phyloP scores from a whole-genome alignment of 2,888 invertebrate species.

The Heliconius hortense region DNA sequence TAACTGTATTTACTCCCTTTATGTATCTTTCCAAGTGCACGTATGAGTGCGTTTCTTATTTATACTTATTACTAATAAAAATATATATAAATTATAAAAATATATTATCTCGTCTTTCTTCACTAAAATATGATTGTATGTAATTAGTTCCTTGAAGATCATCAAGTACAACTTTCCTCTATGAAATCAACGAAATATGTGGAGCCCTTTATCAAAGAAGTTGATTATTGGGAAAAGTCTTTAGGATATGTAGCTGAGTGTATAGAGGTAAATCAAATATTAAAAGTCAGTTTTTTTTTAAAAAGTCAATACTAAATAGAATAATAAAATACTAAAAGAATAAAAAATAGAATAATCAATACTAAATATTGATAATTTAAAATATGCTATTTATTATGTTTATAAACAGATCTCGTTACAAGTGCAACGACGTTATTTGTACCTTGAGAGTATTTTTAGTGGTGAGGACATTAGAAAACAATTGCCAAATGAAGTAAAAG shows the following conservation, averaged over 20 bases:
- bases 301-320: background rate
- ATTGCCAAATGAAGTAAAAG: constrained; percentile 87
- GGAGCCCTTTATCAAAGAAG: constrained; percentile 91
- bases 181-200: constrained; percentile 95
- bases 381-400: background rate
- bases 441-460: constrained; percentile 93
- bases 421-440: constrained; percentile 93
- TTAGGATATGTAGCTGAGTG: constrained; percentile 91
- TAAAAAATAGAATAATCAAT: background rate
- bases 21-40: no score
- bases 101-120: no score
- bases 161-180: constrained; percentile 90
- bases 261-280: constrained; percentile 82
- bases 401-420: constrained; percentile 81
- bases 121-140: background rate
- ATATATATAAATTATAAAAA: no score
- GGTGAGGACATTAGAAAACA: constrained; percentile 94
- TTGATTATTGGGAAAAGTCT: constrained; percentile 93
- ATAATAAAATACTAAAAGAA: no score
- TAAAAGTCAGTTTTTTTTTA: no score
- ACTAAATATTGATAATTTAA: background rate
- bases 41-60: no score
- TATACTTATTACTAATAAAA: no score
- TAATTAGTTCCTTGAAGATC: constrained; percentile 87
- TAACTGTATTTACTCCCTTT: no score